These are phyloP conservation scores for Andrena cerasifolii DNA, from an alignment of 1,140 invertebrate genomes.

Conservation along the genomic window DNA sequence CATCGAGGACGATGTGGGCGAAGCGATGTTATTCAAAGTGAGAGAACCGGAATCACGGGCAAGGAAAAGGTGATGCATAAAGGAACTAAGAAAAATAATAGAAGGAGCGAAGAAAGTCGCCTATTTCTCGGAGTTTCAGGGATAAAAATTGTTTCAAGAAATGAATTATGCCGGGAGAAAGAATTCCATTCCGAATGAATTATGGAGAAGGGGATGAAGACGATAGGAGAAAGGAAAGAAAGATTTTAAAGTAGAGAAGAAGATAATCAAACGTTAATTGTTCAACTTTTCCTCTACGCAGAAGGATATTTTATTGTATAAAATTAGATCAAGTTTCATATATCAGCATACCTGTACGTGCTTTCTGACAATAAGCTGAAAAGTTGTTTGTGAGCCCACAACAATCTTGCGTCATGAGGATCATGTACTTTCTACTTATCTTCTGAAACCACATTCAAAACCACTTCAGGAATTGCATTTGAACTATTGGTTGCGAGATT, in stretches of 20 bases:
- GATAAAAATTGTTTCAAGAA: conserved; percentile 28
- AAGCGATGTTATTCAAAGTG: conserved; percentile 29
- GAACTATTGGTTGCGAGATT: no score
- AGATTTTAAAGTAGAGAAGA: not conserved
- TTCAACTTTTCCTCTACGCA: not conserved
- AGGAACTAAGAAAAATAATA: conserved; percentile 53
- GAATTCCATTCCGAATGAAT: conserved; percentile 25
- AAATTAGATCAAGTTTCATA: no score
- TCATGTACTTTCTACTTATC: no score
- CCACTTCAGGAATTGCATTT: no score
- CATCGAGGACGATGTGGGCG: conserved; percentile 3
- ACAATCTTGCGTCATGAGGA: no score
- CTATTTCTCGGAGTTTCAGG: conserved; percentile 28
- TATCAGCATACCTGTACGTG: no score
- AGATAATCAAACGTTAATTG: not conserved
- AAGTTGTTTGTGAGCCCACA: no score
- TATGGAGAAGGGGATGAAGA: not conserved
- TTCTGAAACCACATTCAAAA: no score
- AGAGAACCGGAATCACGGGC: conserved; percentile 31
- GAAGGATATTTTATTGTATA: no score
- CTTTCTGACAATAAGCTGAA: no score
- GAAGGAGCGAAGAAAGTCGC: conserved; percentile 5
- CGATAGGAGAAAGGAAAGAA: not conserved
- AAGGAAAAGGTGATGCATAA: conserved; percentile 15
- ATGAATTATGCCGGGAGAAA: conserved; percentile 3